phyloP scores from a whole-genome alignment of 2,113 vertebrate species.

The Nibea albiflora region DNA sequence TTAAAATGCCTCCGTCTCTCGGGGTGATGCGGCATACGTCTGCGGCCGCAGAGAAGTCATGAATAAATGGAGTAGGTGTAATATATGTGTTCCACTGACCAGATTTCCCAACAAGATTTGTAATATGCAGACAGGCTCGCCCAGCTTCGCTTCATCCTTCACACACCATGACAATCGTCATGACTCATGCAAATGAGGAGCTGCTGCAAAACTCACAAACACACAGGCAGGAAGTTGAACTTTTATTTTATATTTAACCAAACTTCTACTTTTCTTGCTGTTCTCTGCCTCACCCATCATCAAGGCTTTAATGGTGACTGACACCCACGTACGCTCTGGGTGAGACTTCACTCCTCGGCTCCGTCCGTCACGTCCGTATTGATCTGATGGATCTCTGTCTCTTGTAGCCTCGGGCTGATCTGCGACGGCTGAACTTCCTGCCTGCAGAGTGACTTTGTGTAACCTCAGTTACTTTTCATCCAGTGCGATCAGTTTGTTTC shows the following conservation, averaged over 20 bases:
- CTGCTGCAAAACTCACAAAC: conserved; percentile 5
- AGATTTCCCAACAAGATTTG: conserved; percentile 26
- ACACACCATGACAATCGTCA: background rate
- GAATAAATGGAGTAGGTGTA: conserved; percentile 46
- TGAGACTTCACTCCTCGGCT: background rate
- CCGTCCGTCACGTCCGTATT: conserved; percentile 13
- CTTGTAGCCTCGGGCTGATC: conserved; percentile 2
- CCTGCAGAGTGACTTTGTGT: background rate
- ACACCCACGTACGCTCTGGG: background rate
- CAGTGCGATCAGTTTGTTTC: too few relatives aligned
- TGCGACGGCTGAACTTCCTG: background rate
- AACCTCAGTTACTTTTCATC: too few relatives aligned
- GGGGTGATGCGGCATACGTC: conserved; percentile 21
- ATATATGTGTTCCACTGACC: conserved; percentile 11
- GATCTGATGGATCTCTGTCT: conserved; percentile 8
- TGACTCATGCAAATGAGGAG: conserved; percentile 11
- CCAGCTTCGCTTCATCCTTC: conserved; percentile 1
- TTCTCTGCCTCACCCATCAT: background rate
- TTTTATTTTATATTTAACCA: background rate
- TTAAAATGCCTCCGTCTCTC: conserved; percentile 34
- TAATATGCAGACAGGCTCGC: background rate
- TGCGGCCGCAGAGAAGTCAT: conserved; percentile 23
- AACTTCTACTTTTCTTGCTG: background rate
- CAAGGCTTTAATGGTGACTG: conserved; percentile 3
- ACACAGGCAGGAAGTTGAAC: background rate